Evolutionary conservation across 2,113 vertebrate genomes (phyloP).

Genomic region (Leptocoma aspasia): DNA sequence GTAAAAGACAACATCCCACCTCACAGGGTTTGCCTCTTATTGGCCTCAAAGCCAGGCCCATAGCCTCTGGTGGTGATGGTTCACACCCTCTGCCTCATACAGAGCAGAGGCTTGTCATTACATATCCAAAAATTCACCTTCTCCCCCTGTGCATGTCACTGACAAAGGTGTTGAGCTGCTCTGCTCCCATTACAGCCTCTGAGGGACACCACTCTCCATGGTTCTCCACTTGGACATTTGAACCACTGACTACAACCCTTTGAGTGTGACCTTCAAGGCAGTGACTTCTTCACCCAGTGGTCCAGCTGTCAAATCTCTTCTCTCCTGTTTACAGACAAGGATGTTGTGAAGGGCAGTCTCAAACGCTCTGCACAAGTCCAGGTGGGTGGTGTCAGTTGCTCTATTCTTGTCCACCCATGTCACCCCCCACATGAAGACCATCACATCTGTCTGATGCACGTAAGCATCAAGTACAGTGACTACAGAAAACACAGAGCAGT

Average conservation of each 20-base stretch:
- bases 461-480: not conserved
- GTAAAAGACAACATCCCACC: not conserved
- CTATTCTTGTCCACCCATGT: not conserved
- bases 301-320: not conserved
- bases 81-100: not conserved
- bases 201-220: not conserved
- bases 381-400: not conserved
- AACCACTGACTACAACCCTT: not conserved
- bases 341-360: accelerated
- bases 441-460: too few species aligned
- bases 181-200: accelerated
- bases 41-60: not conserved
- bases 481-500: not conserved
- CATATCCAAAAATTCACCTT: not conserved
- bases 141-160: too few species aligned
- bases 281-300: too few species aligned
- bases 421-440: not conserved
- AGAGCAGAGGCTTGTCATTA: not conserved
- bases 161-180: not conserved
- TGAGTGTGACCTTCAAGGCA: not conserved
- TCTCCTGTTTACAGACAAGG: not conserved
- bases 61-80: not conserved
- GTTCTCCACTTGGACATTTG: too few species aligned
- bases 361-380: not conserved
- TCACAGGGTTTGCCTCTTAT: accelerated